Evolutionary conservation across 2,797 vertebrate species (phyloP).

Genomic region (Sebastes kiyomatsui): DNA sequence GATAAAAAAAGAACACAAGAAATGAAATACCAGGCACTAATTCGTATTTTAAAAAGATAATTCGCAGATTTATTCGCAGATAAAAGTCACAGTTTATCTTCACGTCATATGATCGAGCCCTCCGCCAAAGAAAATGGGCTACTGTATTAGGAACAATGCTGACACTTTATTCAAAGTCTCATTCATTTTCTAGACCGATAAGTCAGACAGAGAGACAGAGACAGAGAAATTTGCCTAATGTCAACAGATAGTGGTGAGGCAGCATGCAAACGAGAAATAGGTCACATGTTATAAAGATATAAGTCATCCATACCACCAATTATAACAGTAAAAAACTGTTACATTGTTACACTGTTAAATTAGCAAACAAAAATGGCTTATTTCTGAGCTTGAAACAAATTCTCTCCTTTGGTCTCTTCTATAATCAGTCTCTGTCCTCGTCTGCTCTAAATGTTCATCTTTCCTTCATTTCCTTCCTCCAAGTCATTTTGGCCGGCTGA

Average conservation of each 20-base stretch:
- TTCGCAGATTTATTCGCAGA: no score
- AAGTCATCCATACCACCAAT: background rate
- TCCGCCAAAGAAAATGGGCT: background rate
- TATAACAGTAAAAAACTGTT: background rate
- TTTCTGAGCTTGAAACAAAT: background rate
- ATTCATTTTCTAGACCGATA: background rate
- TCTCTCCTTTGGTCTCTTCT: background rate
- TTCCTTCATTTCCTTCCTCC: background rate
- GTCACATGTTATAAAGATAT: background rate
- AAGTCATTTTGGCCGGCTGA: background rate
- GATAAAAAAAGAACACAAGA: background rate
- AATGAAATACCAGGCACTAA: background rate
- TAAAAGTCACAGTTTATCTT: background rate
- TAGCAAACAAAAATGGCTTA: background rate
- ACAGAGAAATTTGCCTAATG: background rate
- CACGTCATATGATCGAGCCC: background rate
- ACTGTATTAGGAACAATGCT: background rate
- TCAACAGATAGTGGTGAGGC: background rate
- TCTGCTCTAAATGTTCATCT: background rate
- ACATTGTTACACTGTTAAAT: background rate
- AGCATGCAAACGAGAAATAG: background rate
- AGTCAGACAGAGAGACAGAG: background rate
- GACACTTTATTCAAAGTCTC: background rate
- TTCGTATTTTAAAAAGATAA: no score
- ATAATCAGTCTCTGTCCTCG: background rate